phyloP scores from a whole-genome alignment of 2,113 vertebrate species.

The Colaptes auratus region DNA sequence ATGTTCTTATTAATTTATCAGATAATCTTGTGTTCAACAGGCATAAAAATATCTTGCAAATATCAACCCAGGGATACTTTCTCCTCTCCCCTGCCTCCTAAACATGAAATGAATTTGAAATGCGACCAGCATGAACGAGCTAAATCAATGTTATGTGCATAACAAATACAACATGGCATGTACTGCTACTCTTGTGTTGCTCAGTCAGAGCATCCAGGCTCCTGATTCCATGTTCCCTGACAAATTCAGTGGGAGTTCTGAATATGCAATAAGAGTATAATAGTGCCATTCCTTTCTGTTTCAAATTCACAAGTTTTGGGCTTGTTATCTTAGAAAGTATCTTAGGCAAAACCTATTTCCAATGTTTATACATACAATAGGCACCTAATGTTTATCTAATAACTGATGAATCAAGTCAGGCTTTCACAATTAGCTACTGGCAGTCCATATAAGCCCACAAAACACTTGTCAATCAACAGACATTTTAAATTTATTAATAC shows the following conservation, averaged over 20 bases:
- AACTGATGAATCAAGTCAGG: slow-evolving; percentile 91
- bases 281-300: not conserved
- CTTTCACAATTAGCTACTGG: slow-evolving; percentile 92
- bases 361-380: slow-evolving; percentile 84
- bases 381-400: slow-evolving; percentile 92
- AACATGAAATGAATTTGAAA: slow-evolving; percentile 53
- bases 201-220: not conserved
- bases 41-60: slow-evolving; percentile 23
- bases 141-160: slow-evolving; percentile 33
- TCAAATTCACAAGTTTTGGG: slow-evolving; percentile 50
- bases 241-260: slow-evolving; percentile 57
- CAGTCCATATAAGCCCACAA: slow-evolving; percentile 83
- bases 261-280: slow-evolving; percentile 20
- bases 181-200: not conserved
- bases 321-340: slow-evolving; percentile 69
- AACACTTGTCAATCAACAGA: slow-evolving; percentile 72
- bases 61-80: slow-evolving; percentile 2
- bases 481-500: slow-evolving; percentile 70
- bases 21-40: slow-evolving; percentile 47
- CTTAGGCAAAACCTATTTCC: slow-evolving; percentile 85
- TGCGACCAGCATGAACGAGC: not conserved
- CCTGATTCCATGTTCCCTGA: not conserved
- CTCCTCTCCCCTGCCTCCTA: not conserved
- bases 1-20: slow-evolving; percentile 1
- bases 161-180: not conserved